Evolutionary conservation across 2,113 vertebrate genomes (phyloP), one percentile per base, ranked within the genome.

Genomic region (Typhlomys cinereus): DNA sequence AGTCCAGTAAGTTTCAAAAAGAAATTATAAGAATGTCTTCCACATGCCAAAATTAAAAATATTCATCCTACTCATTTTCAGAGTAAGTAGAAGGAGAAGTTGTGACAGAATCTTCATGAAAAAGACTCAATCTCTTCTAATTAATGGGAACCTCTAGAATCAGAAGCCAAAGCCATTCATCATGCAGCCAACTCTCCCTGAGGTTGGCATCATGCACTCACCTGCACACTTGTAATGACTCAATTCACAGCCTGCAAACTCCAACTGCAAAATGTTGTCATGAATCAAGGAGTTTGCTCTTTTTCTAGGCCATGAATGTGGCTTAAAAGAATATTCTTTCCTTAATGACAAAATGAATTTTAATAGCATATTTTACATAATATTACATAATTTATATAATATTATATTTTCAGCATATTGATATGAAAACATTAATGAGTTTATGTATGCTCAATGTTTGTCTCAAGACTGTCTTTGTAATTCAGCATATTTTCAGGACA

Each of bases 121-220:
- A 95, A 79, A 94, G 75, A 88, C 5, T 14, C 94, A 95, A 93
- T 94, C 61, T 0, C 59, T 94, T 97, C 88, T 97, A 97, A 95
- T 97, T 97, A 97, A 96, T 95, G 85, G 54, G 95, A 70, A 94
- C 27, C 66, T 97, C 94, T 97, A 96, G 97, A 97, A 95, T 95
- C 92, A 84, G 76, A 80, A 15, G 0, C 80, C 92, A 97, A 96
- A 78, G 50, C 89, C 66, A 94, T 97, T 96, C 96, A 96, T 97
- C 96, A 96, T 71, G 74, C 85, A 87, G 93, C 96, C 74, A 67
- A 8, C 73, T 94, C 95, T 96, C 62, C 62, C 48, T 71, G 75
- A 62, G 59, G 44, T 34, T 96, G 93, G 91, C 90, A 97, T 97
- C 94, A 85, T 76, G 85, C 52, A 80, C 85, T 93, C 96, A 62